Percentiles rank a stretch among this genome's conserved stretches.
Evolutionary conservation across 2,888 invertebrate genomes (phyloP).

Genomic region (Polyommatus iphigenia): DNA sequence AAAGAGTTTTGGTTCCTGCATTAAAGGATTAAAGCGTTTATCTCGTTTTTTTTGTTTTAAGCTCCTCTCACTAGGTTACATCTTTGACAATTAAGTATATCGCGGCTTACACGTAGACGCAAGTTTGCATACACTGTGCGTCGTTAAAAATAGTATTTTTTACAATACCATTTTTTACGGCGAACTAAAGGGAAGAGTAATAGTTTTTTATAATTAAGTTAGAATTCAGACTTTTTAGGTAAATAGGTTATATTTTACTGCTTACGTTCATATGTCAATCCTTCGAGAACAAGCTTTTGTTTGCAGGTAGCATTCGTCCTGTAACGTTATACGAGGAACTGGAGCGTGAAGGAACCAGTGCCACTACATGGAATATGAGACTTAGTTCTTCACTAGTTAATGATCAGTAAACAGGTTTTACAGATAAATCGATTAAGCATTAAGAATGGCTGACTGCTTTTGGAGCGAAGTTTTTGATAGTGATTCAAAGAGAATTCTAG

Average conservation of each 20-base stretch:
- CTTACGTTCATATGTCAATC: not conserved
- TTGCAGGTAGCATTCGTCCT: slow-evolving; percentile 38
- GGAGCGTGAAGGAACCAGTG: slow-evolving; percentile 57
- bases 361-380: slow-evolving; percentile 50
- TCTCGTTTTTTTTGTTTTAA: not conserved
- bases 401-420: slow-evolving; percentile 26
- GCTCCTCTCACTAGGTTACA: not conserved
- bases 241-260: not conserved
- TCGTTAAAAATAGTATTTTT: not conserved
- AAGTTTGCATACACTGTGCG: not conserved
- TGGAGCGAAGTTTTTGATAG: slow-evolving; percentile 55
- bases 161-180: too few relatives aligned
- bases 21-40: not conserved
- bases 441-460: slow-evolving; percentile 43
- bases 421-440: not conserved
- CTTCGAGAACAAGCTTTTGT: slow-evolving; percentile 34
- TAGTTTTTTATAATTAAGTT: too few relatives aligned
- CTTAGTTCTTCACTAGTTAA: slow-evolving; percentile 33
- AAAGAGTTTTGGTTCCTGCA: not conserved
- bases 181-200: too few relatives aligned
- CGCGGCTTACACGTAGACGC: too few relatives aligned
- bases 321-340: slow-evolving; percentile 47
- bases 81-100: not conserved
- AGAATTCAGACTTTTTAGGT: too few relatives aligned
- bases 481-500: slow-evolving; percentile 46